Percentiles rank a stretch among this genome's conserved stretches.
Conservation (phyloP, 35 echinoderm and acorn worm genomes). For the Acanthaster planci region DNA sequence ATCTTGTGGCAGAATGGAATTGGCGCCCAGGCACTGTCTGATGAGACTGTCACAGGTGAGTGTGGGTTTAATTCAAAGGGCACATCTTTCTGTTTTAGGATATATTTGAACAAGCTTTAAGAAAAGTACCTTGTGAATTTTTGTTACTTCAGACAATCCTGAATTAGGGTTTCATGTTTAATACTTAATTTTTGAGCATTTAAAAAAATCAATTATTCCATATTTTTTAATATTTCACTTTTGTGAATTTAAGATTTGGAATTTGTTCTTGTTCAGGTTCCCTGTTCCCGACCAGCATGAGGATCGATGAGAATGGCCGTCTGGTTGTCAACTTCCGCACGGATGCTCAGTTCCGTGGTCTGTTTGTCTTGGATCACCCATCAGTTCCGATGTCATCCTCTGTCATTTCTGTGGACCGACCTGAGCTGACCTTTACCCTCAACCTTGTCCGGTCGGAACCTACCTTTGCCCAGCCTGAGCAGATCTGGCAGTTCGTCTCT, state of each 20-base stretch:
- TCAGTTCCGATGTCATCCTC: slow-evolving; percentile 59
- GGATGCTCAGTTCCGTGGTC: slow-evolving; percentile 89
- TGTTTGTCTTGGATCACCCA: slow-evolving; percentile 79
- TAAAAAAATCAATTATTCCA: neutral
- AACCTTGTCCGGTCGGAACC: slow-evolving; percentile 75
- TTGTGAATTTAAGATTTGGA: neutral
- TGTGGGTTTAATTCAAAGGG: too few relatives aligned
- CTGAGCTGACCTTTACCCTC: slow-evolving; percentile 76
- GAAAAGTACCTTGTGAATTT: neutral
- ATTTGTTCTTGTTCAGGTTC: slow-evolving; percentile 57
- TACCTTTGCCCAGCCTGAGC: slow-evolving; percentile 96
- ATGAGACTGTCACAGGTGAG: slow-evolving; percentile 53
- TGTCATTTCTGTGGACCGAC: slow-evolving; percentile 78
- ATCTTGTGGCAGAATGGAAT: slow-evolving; percentile 99
- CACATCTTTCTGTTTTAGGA: neutral
- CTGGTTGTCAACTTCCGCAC: slow-evolving; percentile 99
- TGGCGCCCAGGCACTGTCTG: slow-evolving; percentile 63
- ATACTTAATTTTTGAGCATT: too few relatives aligned
- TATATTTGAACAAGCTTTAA: neutral
- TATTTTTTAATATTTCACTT: neutral
- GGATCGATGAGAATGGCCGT: slow-evolving; percentile 88
- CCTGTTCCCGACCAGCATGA: slow-evolving; percentile 99
- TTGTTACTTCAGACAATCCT: neutral
- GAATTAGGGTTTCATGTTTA: neutral
- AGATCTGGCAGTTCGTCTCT: slow-evolving; percentile 97